Conservation (phyloP, 2,888 invertebrate species). For the Dicyrtoma fusca region DNA sequence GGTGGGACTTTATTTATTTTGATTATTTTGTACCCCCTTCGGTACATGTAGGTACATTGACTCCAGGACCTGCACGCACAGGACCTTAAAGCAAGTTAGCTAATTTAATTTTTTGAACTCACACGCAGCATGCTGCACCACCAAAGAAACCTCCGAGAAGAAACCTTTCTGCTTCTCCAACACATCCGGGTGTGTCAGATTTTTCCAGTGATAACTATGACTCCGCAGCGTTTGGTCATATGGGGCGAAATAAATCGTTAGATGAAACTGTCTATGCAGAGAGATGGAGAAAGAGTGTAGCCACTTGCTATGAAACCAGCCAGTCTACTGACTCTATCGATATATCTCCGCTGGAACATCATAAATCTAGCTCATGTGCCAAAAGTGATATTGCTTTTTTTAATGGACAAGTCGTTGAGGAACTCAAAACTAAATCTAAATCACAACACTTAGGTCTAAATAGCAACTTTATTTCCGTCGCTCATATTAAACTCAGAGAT, state of each 20-base stretch:
- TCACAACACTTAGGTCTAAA: constrained; percentile 53
- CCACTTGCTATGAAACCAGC: constrained; percentile 54
- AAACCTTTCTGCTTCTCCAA: constrained; percentile 83
- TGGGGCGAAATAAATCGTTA: constrained; percentile 53
- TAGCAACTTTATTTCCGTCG: constrained; percentile 51
- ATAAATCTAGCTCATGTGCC: constrained; percentile 48
- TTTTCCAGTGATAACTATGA: constrained; percentile 22
- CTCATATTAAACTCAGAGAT: constrained; percentile 56
- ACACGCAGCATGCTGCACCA: constrained; percentile 65
- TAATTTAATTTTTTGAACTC: too few species aligned
- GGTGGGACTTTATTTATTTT: constrained; percentile 32
- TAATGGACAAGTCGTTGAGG: constrained; percentile 52
- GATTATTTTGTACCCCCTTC: not conserved
- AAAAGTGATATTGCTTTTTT: constrained; percentile 56
- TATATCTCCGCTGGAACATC: constrained; percentile 49
- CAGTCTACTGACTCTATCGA: constrained; percentile 56
- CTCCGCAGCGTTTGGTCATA: constrained; percentile 27
- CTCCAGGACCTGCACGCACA: too few species aligned
- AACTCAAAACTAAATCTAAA: constrained; percentile 50
- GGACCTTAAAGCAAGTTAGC: too few species aligned
- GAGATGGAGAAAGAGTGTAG: constrained; percentile 53
- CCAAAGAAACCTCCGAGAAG: constrained; percentile 88
- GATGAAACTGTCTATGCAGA: constrained; percentile 55
- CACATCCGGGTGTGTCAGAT: constrained; percentile 69
- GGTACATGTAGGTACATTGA: constrained; percentile 70